Conservation (phyloP, 2,888 invertebrate genomes). For the Eupithecia dodoneata region DNA sequence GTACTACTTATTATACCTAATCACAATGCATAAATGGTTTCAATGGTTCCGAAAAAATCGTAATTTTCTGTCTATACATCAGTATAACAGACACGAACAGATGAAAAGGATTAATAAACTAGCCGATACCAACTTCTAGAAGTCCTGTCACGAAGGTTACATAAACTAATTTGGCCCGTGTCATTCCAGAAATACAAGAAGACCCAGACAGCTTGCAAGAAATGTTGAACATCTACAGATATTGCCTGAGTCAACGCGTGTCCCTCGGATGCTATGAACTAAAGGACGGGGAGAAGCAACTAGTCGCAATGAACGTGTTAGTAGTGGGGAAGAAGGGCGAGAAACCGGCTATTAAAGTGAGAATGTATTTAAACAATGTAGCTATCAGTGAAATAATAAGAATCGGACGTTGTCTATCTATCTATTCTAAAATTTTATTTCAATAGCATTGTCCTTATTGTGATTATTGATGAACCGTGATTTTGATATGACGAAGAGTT, state of each 20-base stretch:
- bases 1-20: too few relatives aligned
- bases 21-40: too few relatives aligned
- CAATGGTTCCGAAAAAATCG: too few relatives aligned
- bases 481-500: too few relatives aligned
- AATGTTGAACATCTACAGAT: conserved; percentile 3
- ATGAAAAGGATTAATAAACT: neutral
- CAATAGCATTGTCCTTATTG: neutral
- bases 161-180: neutral
- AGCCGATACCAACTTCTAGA: neutral
- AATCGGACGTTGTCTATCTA: neutral
- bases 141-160: neutral
- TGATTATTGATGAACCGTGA: too few relatives aligned
- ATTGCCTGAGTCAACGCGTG: neutral
- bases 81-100: too few relatives aligned
- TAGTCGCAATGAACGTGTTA: conserved; percentile 7
- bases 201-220: conserved; percentile 2
- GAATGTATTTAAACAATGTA: neutral
- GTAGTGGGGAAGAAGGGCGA: conserved; percentile 1
- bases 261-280: conserved; percentile 10
- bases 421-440: neutral
- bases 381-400: neutral
- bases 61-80: too few relatives aligned
- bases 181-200: conserved; percentile 3
- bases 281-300: neutral
- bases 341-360: neutral